phyloP scores from a whole-genome alignment of 2,888 invertebrate species.

The Drosophila algonquin region DNA sequence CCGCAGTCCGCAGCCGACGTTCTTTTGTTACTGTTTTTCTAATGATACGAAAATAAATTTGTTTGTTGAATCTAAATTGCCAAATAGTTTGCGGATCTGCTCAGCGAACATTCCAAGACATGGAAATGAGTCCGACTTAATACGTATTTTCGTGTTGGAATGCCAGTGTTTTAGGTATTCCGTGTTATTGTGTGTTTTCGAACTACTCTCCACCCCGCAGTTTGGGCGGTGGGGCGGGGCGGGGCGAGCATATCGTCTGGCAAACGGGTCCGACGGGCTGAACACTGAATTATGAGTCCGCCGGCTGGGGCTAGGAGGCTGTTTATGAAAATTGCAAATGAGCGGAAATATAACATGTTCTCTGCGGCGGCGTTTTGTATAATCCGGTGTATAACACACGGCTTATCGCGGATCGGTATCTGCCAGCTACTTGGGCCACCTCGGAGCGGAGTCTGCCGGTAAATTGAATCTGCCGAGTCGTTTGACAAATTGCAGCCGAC shows the following conservation, averaged over 20 bases:
- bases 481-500: constrained; percentile 67
- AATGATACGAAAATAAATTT: constrained; percentile 66
- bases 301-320: constrained; percentile 18
- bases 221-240: not conserved
- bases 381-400: constrained; percentile 29
- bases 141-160: constrained; percentile 31
- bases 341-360: constrained; percentile 51
- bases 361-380: constrained; percentile 21
- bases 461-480: constrained; percentile 38
- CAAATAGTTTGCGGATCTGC: constrained; percentile 40
- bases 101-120: constrained; percentile 31
- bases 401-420: constrained; percentile 17
- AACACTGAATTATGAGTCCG: constrained; percentile 56
- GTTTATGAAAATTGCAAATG: constrained; percentile 69
- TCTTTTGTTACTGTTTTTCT: constrained; percentile 55
- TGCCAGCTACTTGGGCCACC: constrained; percentile 25
- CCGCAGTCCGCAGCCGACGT: constrained; percentile 1
- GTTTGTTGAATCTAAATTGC: constrained; percentile 52
- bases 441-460: constrained; percentile 1
- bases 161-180: constrained; percentile 41
- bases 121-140: constrained; percentile 55
- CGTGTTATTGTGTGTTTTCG: constrained; percentile 17
- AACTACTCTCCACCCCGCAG: not conserved
- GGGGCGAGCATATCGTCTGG: not conserved
- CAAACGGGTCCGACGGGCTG: constrained; percentile 59